phyloP scores from a whole-genome alignment of 1,140 invertebrate genomes.

The Drosophila ercepeae region DNA sequence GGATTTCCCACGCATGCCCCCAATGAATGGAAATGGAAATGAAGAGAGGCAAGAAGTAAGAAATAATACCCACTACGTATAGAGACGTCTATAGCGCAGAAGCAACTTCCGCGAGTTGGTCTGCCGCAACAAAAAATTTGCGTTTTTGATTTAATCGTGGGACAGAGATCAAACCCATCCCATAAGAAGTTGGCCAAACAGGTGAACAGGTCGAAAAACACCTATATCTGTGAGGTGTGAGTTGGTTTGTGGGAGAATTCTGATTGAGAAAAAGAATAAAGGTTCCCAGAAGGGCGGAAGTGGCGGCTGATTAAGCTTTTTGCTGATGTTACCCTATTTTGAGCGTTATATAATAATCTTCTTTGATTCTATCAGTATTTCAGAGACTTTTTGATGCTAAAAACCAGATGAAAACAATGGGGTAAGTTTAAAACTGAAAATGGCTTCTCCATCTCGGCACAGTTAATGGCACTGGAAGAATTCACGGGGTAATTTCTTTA shows the following conservation, averaged over 20 bases:
- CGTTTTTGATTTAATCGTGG: constrained; percentile 82
- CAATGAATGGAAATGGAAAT: constrained; percentile 55
- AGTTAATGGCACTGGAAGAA: constrained; percentile 85
- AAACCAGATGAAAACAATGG: neutral
- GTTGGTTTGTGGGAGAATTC: constrained; percentile 15
- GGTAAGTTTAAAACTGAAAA: constrained; percentile 3
- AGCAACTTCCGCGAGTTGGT: constrained; percentile 61
- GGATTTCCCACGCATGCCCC: constrained; percentile 73
- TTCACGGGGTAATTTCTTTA: constrained; percentile 83
- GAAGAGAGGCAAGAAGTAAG: constrained; percentile 1
- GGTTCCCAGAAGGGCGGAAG: constrained; percentile 24
- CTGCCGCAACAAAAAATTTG: constrained; percentile 56
- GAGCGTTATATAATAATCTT: neutral
- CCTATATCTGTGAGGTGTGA: neutral
- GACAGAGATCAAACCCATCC: constrained; percentile 65
- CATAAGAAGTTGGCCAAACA: constrained; percentile 47
- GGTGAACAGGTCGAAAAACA: constrained; percentile 31
- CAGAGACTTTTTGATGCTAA: neutral
- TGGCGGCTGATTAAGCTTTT: constrained; percentile 9
- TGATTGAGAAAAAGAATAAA: neutral
- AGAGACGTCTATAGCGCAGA: constrained; percentile 17
- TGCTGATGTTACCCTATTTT: neutral
- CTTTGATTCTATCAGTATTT: neutral
- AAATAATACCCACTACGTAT: constrained; percentile 8
- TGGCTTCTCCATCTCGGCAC: constrained; percentile 73